These are phyloP conservation scores for Dioctria linearis DNA, from an alignment of 2,888 invertebrate species.

Conservation along the genomic window DNA sequence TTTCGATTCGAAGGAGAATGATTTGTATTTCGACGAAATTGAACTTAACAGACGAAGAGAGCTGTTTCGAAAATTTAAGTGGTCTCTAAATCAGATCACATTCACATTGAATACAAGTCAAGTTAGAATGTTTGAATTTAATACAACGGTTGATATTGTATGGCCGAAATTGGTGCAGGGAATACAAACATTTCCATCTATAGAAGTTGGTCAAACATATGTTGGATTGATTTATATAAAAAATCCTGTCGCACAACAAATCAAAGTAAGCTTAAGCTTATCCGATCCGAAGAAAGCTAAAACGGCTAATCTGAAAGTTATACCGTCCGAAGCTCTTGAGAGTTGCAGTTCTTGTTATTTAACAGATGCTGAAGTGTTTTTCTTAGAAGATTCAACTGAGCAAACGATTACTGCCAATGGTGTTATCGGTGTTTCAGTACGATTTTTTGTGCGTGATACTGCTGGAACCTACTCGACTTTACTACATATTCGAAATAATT, in stretches of 20 bases:
- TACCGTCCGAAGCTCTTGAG: slow-evolving; percentile 69
- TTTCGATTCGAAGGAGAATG: slow-evolving; percentile 60
- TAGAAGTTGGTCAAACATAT: slow-evolving; percentile 67
- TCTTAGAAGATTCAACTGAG: slow-evolving; percentile 63
- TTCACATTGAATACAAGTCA: slow-evolving; percentile 68
- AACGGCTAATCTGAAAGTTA: slow-evolving; percentile 63
- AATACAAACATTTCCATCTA: slow-evolving; percentile 65
- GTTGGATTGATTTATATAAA: slow-evolving; percentile 65
- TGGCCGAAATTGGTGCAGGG: slow-evolving; percentile 70
- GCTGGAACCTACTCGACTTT: slow-evolving; percentile 68
- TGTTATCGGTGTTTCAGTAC: slow-evolving; percentile 65
- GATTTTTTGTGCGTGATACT: slow-evolving; percentile 64
- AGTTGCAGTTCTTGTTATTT: slow-evolving; percentile 66
- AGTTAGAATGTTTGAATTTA: slow-evolving; percentile 67
- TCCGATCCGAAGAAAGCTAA: slow-evolving; percentile 66
- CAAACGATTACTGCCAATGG: slow-evolving; percentile 64
- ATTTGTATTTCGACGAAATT: slow-evolving; percentile 66
- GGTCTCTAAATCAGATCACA: slow-evolving; percentile 66
- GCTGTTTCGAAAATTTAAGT: slow-evolving; percentile 67
- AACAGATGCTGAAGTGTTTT: slow-evolving; percentile 67
- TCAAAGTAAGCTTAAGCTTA: slow-evolving; percentile 66
- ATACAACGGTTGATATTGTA: slow-evolving; percentile 67
- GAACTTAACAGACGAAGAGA: slow-evolving; percentile 68
- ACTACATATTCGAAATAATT: slow-evolving; percentile 83
- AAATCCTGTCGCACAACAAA: slow-evolving; percentile 67